A percentile compares a stretch with the other conserved stretches of the same genome.
Conservation (phyloP, 2,888 invertebrate genomes). For the Fissipunctia ypsillon region DNA sequence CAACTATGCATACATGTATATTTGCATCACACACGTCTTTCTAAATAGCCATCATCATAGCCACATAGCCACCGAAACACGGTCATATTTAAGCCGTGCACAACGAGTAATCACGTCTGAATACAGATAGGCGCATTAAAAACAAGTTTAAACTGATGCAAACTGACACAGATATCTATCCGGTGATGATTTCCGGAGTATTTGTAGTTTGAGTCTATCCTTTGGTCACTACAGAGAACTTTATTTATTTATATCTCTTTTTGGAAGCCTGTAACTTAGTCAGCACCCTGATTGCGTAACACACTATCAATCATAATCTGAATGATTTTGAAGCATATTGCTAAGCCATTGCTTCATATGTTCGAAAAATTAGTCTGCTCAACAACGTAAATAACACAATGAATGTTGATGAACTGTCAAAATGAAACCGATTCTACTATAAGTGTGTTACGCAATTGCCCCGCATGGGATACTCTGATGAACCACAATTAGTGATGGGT, state of each 20-base stretch:
- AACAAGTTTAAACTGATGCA: constrained; percentile 31
- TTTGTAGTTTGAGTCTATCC: background rate
- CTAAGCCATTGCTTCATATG: too few species aligned
- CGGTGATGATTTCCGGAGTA: background rate
- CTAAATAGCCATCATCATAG: constrained; percentile 35
- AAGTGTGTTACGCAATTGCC: too few species aligned
- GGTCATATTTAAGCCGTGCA: constrained; percentile 42
- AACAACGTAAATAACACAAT: too few species aligned
- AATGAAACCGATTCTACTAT: too few species aligned
- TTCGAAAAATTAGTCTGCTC: too few species aligned
- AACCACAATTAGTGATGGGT: too few species aligned
- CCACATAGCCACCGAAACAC: constrained; percentile 17
- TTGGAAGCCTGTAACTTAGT: too few species aligned
- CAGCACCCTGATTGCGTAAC: too few species aligned
- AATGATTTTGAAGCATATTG: too few species aligned
- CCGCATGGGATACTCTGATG: too few species aligned
- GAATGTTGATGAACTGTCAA: too few species aligned
- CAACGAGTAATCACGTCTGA: constrained; percentile 45
- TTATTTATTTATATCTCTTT: background rate
- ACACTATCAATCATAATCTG: too few species aligned
- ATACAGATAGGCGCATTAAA: constrained; percentile 65
- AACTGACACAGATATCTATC: constrained; percentile 28
- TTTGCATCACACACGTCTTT: constrained; percentile 46
- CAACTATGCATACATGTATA: constrained; percentile 1
- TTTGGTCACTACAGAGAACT: background rate